Evolutionary conservation across 2,888 invertebrate genomes (phyloP).

Genomic region (Acheta domesticus): DNA sequence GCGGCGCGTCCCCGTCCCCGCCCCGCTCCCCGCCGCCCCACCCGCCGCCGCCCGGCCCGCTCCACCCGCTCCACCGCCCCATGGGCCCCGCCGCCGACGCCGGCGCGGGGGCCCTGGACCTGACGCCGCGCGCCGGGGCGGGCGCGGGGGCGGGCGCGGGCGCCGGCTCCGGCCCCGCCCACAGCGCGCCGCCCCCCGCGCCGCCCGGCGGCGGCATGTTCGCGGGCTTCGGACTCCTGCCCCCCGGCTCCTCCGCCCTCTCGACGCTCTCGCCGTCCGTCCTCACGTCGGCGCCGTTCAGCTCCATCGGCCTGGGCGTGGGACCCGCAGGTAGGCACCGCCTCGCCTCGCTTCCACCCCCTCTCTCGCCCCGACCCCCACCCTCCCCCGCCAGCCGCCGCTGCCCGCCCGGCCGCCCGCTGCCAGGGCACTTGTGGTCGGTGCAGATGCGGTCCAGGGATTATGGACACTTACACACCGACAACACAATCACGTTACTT

Average conservation of each 20-base stretch:
- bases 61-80: slow-evolving; percentile 19
- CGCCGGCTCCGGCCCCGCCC: slow-evolving; percentile 35
- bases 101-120: slow-evolving; percentile 58
- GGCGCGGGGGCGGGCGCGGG: slow-evolving; percentile 31
- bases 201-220: slow-evolving; percentile 46
- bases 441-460: too few species aligned
- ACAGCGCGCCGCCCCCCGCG: slow-evolving; percentile 40
- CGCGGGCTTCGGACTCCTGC: slow-evolving; percentile 56
- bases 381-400: too few species aligned
- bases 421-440: too few species aligned
- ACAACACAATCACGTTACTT: too few species aligned
- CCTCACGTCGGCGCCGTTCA: slow-evolving; percentile 80
- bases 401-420: too few species aligned
- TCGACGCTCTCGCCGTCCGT: slow-evolving; percentile 76
- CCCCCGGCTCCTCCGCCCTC: slow-evolving; percentile 47
- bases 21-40: slow-evolving; percentile 46
- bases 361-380: too few species aligned
- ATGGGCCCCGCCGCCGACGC: slow-evolving; percentile 43
- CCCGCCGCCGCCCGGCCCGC: slow-evolving; percentile 43
- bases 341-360: background rate
- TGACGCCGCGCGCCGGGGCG: slow-evolving; percentile 51
- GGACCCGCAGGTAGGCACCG: slow-evolving; percentile 70
- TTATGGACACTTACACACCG: too few species aligned
- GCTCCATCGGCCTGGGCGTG: slow-evolving; percentile 81
- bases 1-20: slow-evolving; percentile 60